Evolutionary conservation across 2,113 vertebrate species (phyloP).

Genomic region (Pteruthius melanotis): DNA sequence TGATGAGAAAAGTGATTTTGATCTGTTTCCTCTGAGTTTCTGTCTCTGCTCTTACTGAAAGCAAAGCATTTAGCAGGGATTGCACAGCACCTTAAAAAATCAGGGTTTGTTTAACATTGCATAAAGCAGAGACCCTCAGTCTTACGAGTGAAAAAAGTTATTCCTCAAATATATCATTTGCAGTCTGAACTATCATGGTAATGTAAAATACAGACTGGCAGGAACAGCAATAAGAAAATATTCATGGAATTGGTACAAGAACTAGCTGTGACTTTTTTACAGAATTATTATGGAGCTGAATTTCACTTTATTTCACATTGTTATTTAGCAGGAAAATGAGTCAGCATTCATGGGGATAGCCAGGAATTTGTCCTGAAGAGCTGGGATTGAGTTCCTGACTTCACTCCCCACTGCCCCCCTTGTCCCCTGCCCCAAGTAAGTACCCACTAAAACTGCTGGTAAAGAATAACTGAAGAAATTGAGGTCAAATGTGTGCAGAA

Average conservation of each 20-base stretch:
- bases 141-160: neutral
- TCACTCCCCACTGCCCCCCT: neutral
- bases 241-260: neutral
- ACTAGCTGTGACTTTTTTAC: neutral
- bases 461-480: neutral
- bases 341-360: neutral
- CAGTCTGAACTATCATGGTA: neutral
- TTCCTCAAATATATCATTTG: neutral
- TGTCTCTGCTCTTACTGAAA: too few species aligned
- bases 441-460: neutral
- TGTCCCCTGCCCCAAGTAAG: neutral
- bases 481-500: neutral
- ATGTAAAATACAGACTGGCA: neutral
- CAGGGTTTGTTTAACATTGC: neutral
- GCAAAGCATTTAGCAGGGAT: too few species aligned
- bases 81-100: neutral
- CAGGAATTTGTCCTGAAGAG: neutral
- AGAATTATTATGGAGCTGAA: neutral
- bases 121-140: neutral
- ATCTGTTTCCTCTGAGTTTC: neutral
- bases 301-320: neutral
- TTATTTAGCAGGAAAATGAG: neutral
- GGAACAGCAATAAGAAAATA: neutral
- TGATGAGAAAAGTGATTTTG: neutral
- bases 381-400: neutral